Evolutionary conservation across 2,113 vertebrate genomes (phyloP).

Genomic region (Empidonax traillii): DNA sequence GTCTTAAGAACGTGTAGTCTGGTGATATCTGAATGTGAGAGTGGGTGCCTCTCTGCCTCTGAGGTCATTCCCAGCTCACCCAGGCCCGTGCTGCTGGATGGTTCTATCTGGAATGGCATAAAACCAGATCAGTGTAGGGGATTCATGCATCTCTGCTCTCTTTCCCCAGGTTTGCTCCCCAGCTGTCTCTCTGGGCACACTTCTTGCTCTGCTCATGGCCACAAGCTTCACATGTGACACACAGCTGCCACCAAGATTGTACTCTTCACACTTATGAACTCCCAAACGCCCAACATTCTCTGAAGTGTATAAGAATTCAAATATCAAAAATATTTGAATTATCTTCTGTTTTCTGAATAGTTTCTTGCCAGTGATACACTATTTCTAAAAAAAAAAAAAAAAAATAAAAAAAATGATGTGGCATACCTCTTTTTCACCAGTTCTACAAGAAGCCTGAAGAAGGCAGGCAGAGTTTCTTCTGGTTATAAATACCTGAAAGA

Average conservation of each 20-base stretch:
- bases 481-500: neutral
- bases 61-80: neutral
- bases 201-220: neutral
- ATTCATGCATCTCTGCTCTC: neutral
- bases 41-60: neutral
- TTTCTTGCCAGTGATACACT: neutral
- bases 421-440: neutral
- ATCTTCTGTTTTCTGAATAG: neutral
- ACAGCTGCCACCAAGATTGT: neutral
- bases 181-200: no score
- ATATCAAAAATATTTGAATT: neutral
- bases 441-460: neutral
- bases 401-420: neutral
- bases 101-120: neutral
- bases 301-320: neutral
- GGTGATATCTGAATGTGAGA: no score
- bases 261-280: neutral
- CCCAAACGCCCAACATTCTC: neutral
- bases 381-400: neutral
- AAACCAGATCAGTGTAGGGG: rapidly evolving
- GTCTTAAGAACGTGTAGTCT: neutral
- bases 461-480: neutral
- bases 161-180: neutral
- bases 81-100: neutral
- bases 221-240: neutral